These are phyloP conservation scores for Baccha elongata DNA, from an alignment of 2,888 invertebrate genomes.

Conservation along the genomic window DNA sequence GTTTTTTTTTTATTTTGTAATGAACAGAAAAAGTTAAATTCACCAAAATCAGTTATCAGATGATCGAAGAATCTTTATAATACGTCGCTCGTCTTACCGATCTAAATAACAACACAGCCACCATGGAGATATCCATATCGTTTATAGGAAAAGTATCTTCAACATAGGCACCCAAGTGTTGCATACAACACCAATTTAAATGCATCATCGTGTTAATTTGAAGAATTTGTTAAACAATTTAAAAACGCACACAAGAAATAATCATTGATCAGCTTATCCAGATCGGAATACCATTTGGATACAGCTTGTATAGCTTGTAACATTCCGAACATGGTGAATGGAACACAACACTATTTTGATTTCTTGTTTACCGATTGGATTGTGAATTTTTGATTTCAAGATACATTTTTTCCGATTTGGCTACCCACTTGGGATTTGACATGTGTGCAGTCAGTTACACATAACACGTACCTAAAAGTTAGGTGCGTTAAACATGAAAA, in stretches of 20 bases:
- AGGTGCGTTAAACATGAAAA: slow-evolving; percentile 36
- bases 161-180: not conserved
- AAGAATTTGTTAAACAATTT: slow-evolving; percentile 6
- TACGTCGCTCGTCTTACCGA: not conserved
- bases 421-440: slow-evolving; percentile 2
- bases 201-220: not conserved
- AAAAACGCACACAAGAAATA: slow-evolving; percentile 16
- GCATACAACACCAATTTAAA: slow-evolving; percentile 20
- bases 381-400: not conserved
- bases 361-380: not conserved
- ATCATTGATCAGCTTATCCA: slow-evolving; percentile 16
- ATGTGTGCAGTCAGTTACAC: slow-evolving; percentile 4
- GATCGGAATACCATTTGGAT: slow-evolving; percentile 16
- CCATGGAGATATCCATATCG: not conserved
- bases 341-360: slow-evolving; percentile 4
- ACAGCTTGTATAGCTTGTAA: not conserved
- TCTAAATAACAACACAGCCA: not conserved
- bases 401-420: not conserved
- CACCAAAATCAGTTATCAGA: not conserved
- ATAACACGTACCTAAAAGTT: slow-evolving; percentile 4
- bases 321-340: slow-evolving; percentile 25
- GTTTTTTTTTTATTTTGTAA: no score
- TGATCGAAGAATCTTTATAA: not conserved
- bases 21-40: not conserved
- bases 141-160: not conserved